Conservation (phyloP, 2,888 invertebrate species). For the Oscheius sp. region DNA sequence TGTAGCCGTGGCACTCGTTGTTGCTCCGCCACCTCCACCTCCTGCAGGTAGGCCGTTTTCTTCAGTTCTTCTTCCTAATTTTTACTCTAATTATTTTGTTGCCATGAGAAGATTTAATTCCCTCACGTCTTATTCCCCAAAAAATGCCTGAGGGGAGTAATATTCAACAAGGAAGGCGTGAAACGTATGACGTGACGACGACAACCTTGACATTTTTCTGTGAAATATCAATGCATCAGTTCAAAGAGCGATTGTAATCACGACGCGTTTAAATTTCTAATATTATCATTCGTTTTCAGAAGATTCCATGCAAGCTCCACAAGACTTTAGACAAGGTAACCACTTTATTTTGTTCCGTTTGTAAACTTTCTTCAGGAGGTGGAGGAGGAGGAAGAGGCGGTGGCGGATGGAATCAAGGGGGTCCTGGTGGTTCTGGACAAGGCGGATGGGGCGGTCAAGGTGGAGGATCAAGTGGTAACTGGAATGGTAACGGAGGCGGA, state of each 20-base stretch:
- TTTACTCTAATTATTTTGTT: not conserved
- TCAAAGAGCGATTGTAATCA: too few species aligned
- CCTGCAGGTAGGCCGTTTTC: conserved; percentile 1
- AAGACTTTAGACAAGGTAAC: conserved; percentile 14
- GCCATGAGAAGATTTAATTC: too few species aligned
- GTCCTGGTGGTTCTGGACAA: not conserved
- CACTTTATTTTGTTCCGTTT: not conserved
- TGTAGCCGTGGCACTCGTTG: not conserved
- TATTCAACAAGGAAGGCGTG: too few species aligned
- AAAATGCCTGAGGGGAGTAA: too few species aligned
- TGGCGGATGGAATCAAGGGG: not conserved
- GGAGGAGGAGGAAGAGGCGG: not conserved
- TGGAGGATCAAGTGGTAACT: not conserved
- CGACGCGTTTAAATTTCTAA: too few species aligned
- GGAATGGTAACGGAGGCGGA: conserved; percentile 17
- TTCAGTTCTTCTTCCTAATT: not conserved
- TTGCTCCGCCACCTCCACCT: conserved; percentile 25
- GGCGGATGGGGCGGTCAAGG: conserved; percentile 10
- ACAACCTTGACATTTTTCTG: too few species aligned
- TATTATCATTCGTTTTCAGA: too few species aligned
- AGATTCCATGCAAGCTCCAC: not conserved
- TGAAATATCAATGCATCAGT: too few species aligned
- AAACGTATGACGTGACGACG: too few species aligned
- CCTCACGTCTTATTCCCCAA: too few species aligned
- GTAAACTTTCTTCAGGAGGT: not conserved